Percentiles rank a stretch among this genome's conserved stretches.
phyloP scores from a whole-genome alignment of 2,888 invertebrate species.

The Drosophila tripunctata region DNA sequence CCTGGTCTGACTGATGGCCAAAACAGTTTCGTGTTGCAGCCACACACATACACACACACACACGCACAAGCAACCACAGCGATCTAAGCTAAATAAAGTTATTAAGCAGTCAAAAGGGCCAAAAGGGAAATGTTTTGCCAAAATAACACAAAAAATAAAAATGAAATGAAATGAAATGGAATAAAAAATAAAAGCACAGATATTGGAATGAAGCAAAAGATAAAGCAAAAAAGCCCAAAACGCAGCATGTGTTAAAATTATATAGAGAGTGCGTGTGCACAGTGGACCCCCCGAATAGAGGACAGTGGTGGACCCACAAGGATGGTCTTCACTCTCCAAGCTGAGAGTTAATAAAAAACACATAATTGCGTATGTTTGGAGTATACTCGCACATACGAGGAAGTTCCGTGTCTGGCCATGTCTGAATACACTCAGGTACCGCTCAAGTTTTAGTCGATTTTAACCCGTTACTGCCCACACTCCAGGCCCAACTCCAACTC shows the following conservation, averaged over 20 bases:
- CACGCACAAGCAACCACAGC: constrained; percentile 30
- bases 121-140: constrained; percentile 67
- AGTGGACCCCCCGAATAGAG: constrained; percentile 74
- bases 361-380: constrained; percentile 77
- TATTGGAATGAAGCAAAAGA: background rate
- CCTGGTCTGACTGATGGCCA: constrained; percentile 44
- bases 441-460: constrained; percentile 9
- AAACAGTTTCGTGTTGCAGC: constrained; percentile 41
- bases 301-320: constrained; percentile 43
- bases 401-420: constrained; percentile 11
- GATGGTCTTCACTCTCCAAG: constrained; percentile 25
- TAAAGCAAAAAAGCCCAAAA: constrained; percentile 49
- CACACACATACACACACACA: constrained; percentile 39
- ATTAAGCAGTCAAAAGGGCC: constrained; percentile 57
- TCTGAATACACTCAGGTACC: constrained; percentile 9
- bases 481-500: constrained; percentile 23
- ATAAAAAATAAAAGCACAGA: constrained; percentile 2
- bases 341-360: constrained; percentile 77
- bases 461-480: constrained; percentile 56
- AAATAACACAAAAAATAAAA: constrained; percentile 39
- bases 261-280: constrained; percentile 78
- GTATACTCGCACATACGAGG: constrained; percentile 28
- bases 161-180: constrained; percentile 42
- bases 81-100: constrained; percentile 76
- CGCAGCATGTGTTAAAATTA: constrained; percentile 78